Evolutionary conservation across 2,888 invertebrate species (phyloP).

Genomic region (Trichopoda pennipes): DNA sequence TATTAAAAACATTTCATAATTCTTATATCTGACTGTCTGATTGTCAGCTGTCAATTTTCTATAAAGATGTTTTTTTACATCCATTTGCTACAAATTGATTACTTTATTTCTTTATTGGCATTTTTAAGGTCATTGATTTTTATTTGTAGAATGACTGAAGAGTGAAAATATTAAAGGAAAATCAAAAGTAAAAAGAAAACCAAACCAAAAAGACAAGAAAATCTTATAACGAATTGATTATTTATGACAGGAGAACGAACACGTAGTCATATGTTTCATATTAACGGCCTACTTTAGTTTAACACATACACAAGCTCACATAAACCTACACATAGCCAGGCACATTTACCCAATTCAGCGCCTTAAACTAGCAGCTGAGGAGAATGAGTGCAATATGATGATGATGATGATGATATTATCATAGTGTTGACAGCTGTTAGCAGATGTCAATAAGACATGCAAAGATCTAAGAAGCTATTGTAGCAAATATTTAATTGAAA

Average conservation of each 20-base stretch:
- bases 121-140: slow-evolving; percentile 66
- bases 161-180: neutral
- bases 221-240: slow-evolving; percentile 65
- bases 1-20: slow-evolving; percentile 35
- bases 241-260: slow-evolving; percentile 66
- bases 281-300: slow-evolving; percentile 60
- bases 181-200: neutral
- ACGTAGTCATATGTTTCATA: slow-evolving; percentile 64
- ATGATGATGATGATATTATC: slow-evolving; percentile 48
- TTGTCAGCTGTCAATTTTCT: slow-evolving; percentile 63
- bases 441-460: slow-evolving; percentile 65
- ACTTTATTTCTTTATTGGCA: slow-evolving; percentile 45
- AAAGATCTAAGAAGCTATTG: slow-evolving; percentile 12
- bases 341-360: neutral
- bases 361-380: neutral
- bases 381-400: slow-evolving; percentile 24
- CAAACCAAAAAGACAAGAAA: slow-evolving; percentile 9
- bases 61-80: slow-evolving; percentile 15
- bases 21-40: slow-evolving; percentile 17
- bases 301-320: neutral
- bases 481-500: slow-evolving; percentile 20
- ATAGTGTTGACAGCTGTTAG: slow-evolving; percentile 67
- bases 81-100: slow-evolving; percentile 12
- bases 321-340: neutral
- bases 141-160: neutral